Evolutionary conservation across 2,113 vertebrate genomes (phyloP), one percentile per base, ranked within the genome.

Genomic region (Oostethus manadensis): DNA sequence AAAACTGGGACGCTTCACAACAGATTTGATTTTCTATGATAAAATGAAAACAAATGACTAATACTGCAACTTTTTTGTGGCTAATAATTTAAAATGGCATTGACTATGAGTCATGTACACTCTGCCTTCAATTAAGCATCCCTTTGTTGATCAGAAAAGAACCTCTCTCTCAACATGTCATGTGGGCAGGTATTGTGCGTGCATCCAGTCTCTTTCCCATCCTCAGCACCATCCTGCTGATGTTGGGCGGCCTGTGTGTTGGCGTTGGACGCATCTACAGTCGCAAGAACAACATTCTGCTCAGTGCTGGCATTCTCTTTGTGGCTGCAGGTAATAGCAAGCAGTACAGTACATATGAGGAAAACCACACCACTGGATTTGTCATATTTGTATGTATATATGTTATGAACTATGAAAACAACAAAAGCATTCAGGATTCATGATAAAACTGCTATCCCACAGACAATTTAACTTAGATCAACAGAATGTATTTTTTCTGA

Each of bases 141-240:
- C 17, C 4, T 54, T 16, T 26, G 15, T 23, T 42, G 38, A 42
- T 13, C 11, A 42, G 38, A 3, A 14, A 14, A 42, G 13, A 11
- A 47, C 17, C 7, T n/a, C 14, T 58, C 29, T 45, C 18, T 16
- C 14, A n/a, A 13, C 56, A 3, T 73, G 45, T 62, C 9, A 4
- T 38, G 3, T 74, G 43, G 63, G 46, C 76, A 99, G 96, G 96
- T 69, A 92, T 98, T 0, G 96, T 98, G 14, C 94, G 95, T 0
- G 96, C 96, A 66, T 98, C 95, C 71, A 98, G 96, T 4, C 89
- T 98, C 50, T 99, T 99, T 71, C 96, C 96, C 62, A 95, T 99
- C 75, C 92, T 99, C 80, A 98, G 96, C 89, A 94, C 93, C 69
- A 84, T 94, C 72, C 83, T 99, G 60, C 89, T 98, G 18, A 77